Conservation (phyloP, 1,140 invertebrate genomes). For the Dufourea novaeangliae region DNA sequence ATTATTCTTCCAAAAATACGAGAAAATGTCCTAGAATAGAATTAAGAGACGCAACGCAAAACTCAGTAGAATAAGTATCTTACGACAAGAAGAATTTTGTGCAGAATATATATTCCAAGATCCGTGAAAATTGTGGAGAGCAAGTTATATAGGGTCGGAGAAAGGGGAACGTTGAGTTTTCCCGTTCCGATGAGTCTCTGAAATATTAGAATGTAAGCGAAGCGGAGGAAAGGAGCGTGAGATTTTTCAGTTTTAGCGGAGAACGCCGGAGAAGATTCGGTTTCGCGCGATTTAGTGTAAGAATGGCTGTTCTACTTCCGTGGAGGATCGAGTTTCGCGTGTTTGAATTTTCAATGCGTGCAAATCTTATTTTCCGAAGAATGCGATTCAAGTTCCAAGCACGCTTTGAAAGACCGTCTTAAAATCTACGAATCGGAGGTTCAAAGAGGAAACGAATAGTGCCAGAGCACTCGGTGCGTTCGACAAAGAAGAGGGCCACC, state of each 20-base stretch:
- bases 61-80: neutral
- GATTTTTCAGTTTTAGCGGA: neutral
- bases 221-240: neutral
- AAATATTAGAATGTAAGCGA: neutral
- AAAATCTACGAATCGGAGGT: neutral
- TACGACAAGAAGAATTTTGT: neutral
- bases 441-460: neutral
- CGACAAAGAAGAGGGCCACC: neutral
- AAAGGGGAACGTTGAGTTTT: neutral
- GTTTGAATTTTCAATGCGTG: neutral
- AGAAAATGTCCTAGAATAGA: neutral
- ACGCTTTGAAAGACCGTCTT: neutral
- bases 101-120: neutral
- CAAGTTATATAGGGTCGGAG: neutral
- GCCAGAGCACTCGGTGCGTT: neutral
- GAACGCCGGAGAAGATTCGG: neutral
- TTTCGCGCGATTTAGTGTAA: neutral
- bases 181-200: neutral
- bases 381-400: neutral
- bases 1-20: neutral
- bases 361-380: conserved; percentile 7
- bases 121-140: neutral
- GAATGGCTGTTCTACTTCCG: neutral
- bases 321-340: neutral
- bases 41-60: neutral